Evolutionary conservation across 2,888 invertebrate species (phyloP).

Genomic region (Baronia brevicornis): DNA sequence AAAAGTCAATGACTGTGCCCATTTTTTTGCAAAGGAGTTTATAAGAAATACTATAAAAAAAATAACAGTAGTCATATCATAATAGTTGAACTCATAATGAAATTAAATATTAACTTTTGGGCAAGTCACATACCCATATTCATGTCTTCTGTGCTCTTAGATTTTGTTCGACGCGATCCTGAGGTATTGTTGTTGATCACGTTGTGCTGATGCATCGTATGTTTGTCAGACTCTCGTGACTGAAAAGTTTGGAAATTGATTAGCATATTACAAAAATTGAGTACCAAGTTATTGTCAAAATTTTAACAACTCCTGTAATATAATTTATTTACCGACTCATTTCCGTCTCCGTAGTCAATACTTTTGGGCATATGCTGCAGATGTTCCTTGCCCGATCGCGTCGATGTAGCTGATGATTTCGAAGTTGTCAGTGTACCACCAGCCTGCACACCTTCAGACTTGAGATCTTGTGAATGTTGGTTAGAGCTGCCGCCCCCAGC

Average conservation of each 20-base stretch:
- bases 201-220: conserved; percentile 79
- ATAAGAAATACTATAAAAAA: too few relatives aligned
- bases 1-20: too few relatives aligned
- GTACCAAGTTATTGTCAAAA: neutral
- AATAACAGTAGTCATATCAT: too few relatives aligned
- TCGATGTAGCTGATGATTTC: conserved; percentile 79
- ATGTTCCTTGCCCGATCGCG: conserved; percentile 68
- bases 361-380: conserved; percentile 77
- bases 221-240: conserved; percentile 82
- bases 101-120: too few relatives aligned
- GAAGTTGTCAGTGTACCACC: conserved; percentile 82
- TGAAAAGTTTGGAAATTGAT: conserved; percentile 29
- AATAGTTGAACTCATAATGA: too few relatives aligned
- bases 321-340: conserved; percentile 67
- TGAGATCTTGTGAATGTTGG: conserved; percentile 68
- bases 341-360: conserved; percentile 81
- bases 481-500: conserved; percentile 34
- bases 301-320: neutral
- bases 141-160: conserved; percentile 95
- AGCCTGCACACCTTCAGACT: conserved; percentile 89
- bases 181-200: conserved; percentile 84
- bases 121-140: conserved; percentile 69
- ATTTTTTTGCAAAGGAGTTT: too few relatives aligned
- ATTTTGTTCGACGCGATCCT: conserved; percentile 81
- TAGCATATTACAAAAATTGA: neutral